Conservation (phyloP, 2,797 vertebrate genomes). For the Oreonectes daqikongensis region DNA sequence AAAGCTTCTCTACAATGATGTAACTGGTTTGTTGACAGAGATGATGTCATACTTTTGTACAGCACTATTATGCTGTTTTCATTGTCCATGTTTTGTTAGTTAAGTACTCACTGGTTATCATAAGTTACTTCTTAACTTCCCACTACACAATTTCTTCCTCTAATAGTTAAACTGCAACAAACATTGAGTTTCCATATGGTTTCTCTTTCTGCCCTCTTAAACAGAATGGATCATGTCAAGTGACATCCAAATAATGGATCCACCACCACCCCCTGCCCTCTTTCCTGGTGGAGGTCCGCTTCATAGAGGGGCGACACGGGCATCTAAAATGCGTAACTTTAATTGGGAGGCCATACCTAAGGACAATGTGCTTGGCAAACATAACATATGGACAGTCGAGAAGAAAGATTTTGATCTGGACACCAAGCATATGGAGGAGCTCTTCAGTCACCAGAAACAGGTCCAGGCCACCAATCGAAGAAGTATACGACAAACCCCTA, state of each 20-base stretch:
- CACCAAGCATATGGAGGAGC: slow-evolving; percentile 79
- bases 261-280: slow-evolving; percentile 51
- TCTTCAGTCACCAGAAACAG: slow-evolving; percentile 76
- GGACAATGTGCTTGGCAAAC: slow-evolving; percentile 74
- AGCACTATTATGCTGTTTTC: background rate
- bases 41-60: background rate
- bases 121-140: background rate
- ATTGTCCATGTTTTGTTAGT: background rate
- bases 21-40: background rate
- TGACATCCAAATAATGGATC: slow-evolving; percentile 54
- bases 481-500: slow-evolving; percentile 62
- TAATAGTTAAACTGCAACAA: background rate
- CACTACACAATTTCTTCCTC: background rate
- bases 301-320: slow-evolving; percentile 49
- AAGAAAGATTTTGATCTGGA: slow-evolving; percentile 75
- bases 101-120: background rate
- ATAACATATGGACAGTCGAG: slow-evolving; percentile 80
- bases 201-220: background rate
- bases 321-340: slow-evolving; percentile 79
- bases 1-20: background rate
- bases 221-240: slow-evolving; percentile 42
- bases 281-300: slow-evolving; percentile 30
- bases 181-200: background rate
- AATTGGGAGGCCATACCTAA: slow-evolving; percentile 84
- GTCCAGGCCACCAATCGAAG: slow-evolving; percentile 56